Evolutionary conservation across 2,797 vertebrate genomes (phyloP), one percentile per base, ranked within the genome.

Genomic region (Onychomys torridus): DNA sequence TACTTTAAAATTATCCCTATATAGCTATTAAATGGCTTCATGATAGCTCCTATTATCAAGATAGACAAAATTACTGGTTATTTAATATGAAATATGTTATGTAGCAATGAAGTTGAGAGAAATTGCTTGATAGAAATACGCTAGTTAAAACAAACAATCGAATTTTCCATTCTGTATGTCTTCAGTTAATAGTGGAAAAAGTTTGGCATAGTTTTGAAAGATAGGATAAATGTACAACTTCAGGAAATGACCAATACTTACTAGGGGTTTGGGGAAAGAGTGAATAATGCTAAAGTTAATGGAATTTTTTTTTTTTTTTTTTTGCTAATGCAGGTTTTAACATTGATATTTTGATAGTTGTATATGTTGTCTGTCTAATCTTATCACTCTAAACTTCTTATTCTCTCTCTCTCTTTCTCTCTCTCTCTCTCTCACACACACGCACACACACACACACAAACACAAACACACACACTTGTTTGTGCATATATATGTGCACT

Each of bases 1-100:
- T 96, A 96, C 57, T 82, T 95, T 88, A 92, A 86, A 57, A 96
- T 67, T 98, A 96, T 95, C 96, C 63, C 82, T 97, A 19, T 81
- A 96, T 27, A 93, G 77, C 61, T 78, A 95, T 96, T 97, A 97
- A 98, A 94, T 90, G 49, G 61, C 73, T 84, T 97, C 93, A 57
- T 94, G 87, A 89, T 46, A 97, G 11, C 86, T 6, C 0, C 84
- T 57, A 94, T 96, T 97, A 96, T 40, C 32, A 96, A 97, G 78
- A 75, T 75, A 95, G 92, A 95, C 46, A 96, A 92, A 94, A 96
- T 82, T 96, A 91, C 63, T 69, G 67, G 84, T 92, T 86, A 76
- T 95, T 96, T 63, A 96, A 81, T 84, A 43, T 0, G 0, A 73
- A 93, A 67, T 94, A 95, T 96, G 14, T 95, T 97, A 95, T 94